These are phyloP conservation scores for Caenorhabditis inopinata DNA, from an alignment of 1,140 invertebrate genomes.

Conservation along the genomic window DNA sequence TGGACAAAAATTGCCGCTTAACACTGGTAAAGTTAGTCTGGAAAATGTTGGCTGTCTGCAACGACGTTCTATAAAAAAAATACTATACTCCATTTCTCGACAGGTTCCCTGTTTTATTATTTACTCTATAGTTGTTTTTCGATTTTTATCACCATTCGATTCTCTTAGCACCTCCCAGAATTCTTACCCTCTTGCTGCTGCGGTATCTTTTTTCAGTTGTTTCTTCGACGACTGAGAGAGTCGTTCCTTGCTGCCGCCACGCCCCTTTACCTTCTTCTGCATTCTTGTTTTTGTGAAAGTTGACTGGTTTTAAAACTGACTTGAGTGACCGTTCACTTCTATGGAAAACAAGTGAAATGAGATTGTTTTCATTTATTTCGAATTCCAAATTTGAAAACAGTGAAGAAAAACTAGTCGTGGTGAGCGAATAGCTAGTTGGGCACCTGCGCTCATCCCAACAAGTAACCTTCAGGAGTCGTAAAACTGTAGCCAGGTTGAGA, in stretches of 20 bases:
- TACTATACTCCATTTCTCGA: background rate
- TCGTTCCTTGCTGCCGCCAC: slow-evolving; percentile 2
- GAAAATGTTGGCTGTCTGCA: too few relatives aligned
- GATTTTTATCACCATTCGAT: background rate
- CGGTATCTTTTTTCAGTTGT: slow-evolving; percentile 27
- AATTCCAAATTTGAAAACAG: background rate
- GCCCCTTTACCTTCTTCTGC: background rate
- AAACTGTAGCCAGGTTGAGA: background rate
- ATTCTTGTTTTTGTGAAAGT: background rate
- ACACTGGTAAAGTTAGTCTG: too few relatives aligned
- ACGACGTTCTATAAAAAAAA: too few relatives aligned
- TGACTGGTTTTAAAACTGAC: background rate
- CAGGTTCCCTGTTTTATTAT: background rate
- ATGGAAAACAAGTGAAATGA: background rate
- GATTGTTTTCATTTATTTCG: background rate
- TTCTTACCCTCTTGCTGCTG: background rate
- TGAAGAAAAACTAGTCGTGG: background rate
- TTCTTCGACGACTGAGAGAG: background rate
- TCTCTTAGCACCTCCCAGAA: background rate
- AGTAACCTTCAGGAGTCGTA: background rate
- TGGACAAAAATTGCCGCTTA: too few relatives aligned
- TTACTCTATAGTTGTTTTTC: slow-evolving; percentile 19
- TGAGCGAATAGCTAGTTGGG: background rate
- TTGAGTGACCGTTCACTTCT: background rate
- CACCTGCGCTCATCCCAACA: background rate